Evolutionary conservation across 2,888 invertebrate species (phyloP), one percentile per base, ranked within the genome.

Genomic region (Lycia hirtaria): DNA sequence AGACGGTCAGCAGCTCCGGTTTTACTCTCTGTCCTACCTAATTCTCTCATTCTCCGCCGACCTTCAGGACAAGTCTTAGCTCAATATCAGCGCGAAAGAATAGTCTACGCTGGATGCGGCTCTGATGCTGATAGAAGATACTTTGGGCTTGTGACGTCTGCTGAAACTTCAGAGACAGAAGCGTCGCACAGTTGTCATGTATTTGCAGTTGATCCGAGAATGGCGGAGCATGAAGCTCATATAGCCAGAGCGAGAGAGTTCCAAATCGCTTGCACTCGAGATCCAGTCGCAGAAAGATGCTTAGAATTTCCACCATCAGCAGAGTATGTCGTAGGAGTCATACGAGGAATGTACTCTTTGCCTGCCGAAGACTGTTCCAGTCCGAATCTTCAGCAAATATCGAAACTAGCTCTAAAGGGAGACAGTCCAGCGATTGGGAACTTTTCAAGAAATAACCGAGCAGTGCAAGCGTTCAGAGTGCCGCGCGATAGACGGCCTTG

Each of bases 151-250:
- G 96, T 98, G 2, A 98, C 98, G 0, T 95, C 96, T 73, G 96
- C 96, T 0, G 94, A 95, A 58, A 88, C 93, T 57, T 92, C 92
- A 0, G 89, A 87, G 30, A 74, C 80, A 0, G 90, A 86, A 63
- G 93, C 75, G 71, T 97, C 97, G 0, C 97, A 97, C 77, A 97
- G 98, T 49, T 98, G 98, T 76, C 98, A 99, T 84, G 97, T 98
- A 0, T 99, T 99, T 81, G 97, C 97, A 58, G 96, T 98, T 6
- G 98, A 98, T 78, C 95, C 97, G 0, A 96, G 97, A 81, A 92
- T 97, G 69, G 94, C 95, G 3, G 95, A 96, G 57, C 98, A 99
- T 79, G 93, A 93, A 22, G 93, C 95, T 37, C 98, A 99, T 84
- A 87, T 94, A 1, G 92, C 93, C n/a, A 95, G 96, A 73, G 97